Base-by-base conservation (phyloP, 2,113 vertebrate species). In the Gorilla gorilla region DNA sequence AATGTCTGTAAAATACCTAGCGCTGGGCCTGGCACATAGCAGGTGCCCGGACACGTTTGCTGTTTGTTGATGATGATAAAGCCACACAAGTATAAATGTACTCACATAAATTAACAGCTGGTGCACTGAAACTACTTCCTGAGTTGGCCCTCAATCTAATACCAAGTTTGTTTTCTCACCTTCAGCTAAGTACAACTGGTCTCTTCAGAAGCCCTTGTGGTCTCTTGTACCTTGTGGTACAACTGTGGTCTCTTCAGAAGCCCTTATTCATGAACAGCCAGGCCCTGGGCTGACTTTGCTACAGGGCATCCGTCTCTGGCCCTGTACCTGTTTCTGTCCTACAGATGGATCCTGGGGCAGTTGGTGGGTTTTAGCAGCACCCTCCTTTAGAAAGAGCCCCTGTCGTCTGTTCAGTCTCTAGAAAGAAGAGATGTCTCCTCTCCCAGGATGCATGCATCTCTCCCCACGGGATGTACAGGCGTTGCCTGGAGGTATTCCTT, bases 21-120 rank as follows among this genome's bases (percentile, higher is more conserved):
- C 89, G 70, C 72, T 22, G 68, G 73, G 85, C 72, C 83, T 89
- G 91, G 89, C 78, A 68, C 79, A 5, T 27, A 86, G 75, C 79
- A 90, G 95, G 97, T 55, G 40, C 78, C 85, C 70, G 91, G 82
- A 96, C 91, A 95, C 81, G 59, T 80, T 92, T 84, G 88, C 78
- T 82, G 23, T 90, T 93, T 90, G 89, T 94, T 85, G 93, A 75
- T 80, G 93, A 45, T 89, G 93, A 82, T 90, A 52, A 87, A 95
- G 55, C 79, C 43, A 76, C 80, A 72, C 61, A 16, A 35, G 35
- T 32, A 27, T 84, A 20, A 86, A 75, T 94, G 78, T 94, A 86
- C 61, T 80, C 61, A 45, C 73, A 48, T 94, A 88, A 94, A 88
- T 92, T 72, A 96, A 66, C 90, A 88, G 83, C 87, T 66, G n/a